Evolutionary conservation across 2,888 invertebrate genomes (phyloP), one percentile per base, ranked within the genome.

Genomic region (Melanostoma scalare): DNA sequence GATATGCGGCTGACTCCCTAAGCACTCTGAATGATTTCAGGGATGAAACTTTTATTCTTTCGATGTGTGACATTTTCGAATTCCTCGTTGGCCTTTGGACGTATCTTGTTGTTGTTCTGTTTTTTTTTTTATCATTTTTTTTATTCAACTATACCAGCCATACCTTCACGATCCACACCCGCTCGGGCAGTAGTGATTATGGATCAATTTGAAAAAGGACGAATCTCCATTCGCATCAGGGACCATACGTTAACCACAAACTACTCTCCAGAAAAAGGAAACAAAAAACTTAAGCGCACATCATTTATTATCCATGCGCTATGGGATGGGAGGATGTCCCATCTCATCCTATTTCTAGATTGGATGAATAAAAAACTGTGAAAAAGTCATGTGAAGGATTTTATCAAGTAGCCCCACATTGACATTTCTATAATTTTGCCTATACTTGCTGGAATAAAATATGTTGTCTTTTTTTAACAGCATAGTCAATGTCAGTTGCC

Each of bases 201-300:
- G 67, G 75, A 80, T 67, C 71, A 71, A 80, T 85, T 85, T 85
- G 85, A 80, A 79, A 75, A 61, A 85, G 80, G 71, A 85, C 69
- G 74, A 74, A 38, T 78, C 73, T 63, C 53, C 63, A 75, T 69
- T 74, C 56, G 48, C 65, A 71, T 53, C 79, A 71, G 42, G 44
- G 63, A 55, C 63, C 60, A 79, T 55, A 55, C 55, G 67, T n/a
- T 20, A 52, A 65, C 58, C 71, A 48, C 72, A 85, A 85, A 68
- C 73, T 78, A 74, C 52, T 69, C 52, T 63, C 68, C n/a, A 52
- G 9, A 36, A 56, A 56, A 53, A 68, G 58, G 55, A 56, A 60
- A 60, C 56, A 60, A 53, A 44, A 74, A 71, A 52, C 65, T 48
- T 79, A 74, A 84, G 65, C 78, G 46, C 73, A 84, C 78, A 79